Evolutionary conservation across 2,113 vertebrate genomes (phyloP).

Genomic region (pig (Sus scrofa)): DNA sequence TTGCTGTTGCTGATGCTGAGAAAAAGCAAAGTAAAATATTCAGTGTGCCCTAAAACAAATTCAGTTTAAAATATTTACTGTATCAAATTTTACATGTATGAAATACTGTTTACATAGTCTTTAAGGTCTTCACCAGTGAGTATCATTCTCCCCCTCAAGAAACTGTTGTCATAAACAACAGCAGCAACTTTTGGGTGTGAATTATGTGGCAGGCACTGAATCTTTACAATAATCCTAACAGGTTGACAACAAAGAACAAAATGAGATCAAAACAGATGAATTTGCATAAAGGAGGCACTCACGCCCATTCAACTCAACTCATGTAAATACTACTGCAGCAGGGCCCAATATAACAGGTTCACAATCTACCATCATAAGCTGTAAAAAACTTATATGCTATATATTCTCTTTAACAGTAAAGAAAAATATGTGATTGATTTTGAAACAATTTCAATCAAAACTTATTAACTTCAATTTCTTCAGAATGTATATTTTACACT

Average conservation of each 20-base stretch:
- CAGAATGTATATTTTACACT: background rate
- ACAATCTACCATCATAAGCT: background rate
- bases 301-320: background rate
- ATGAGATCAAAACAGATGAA: background rate
- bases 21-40: slow-evolving; percentile 78
- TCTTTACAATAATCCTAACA: background rate
- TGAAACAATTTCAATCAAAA: background rate
- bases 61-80: slow-evolving; percentile 41
- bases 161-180: background rate
- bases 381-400: background rate
- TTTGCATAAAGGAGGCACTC: background rate
- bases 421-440: background rate
- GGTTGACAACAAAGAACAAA: background rate
- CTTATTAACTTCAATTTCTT: background rate
- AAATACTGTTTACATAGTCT: background rate
- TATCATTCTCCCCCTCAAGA: background rate
- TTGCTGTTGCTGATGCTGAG: slow-evolving; percentile 80
- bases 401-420: slow-evolving; percentile 10
- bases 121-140: background rate
- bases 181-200: background rate
- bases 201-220: background rate
- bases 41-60: slow-evolving; percentile 66
- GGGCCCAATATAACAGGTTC: background rate
- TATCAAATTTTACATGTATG: background rate
- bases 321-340: background rate